These are phyloP conservation scores for Gephyroberyx darwinii DNA, from an alignment of 2,797 vertebrate species.

Conservation along the genomic window DNA sequence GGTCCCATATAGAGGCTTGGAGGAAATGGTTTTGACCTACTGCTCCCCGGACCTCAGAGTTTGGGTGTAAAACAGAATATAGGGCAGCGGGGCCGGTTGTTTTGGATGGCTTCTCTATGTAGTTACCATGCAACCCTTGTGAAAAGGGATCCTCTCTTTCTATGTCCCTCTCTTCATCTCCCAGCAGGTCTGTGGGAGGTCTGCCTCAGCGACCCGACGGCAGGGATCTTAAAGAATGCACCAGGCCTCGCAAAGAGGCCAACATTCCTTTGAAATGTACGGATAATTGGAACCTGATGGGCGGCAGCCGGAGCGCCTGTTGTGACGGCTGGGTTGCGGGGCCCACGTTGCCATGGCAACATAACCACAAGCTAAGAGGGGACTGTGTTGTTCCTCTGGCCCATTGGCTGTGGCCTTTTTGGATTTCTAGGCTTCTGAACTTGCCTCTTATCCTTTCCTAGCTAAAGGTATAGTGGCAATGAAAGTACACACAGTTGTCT, in stretches of 20 bases:
- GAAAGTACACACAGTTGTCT: constrained; percentile 6
- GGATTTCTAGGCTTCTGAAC: constrained; percentile 45
- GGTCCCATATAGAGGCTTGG: constrained; percentile 63
- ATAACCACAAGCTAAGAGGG: constrained; percentile 67
- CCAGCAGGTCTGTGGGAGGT: constrained; percentile 76
- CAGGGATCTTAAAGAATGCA: constrained; percentile 71
- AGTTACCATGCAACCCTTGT: constrained; percentile 32
- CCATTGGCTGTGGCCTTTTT: constrained; percentile 33
- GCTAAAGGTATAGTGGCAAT: constrained; percentile 37
- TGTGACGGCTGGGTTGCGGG: constrained; percentile 76
- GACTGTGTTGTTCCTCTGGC: constrained; percentile 45
- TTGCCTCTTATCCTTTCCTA: constrained; percentile 21
- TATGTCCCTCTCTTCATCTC: constrained; percentile 13
- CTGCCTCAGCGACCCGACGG: constrained; percentile 64
- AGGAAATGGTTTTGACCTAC: constrained; percentile 76
- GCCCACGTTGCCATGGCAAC: constrained; percentile 62
- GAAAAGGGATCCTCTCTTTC: constrained; percentile 57
- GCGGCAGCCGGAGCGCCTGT: constrained; percentile 75
- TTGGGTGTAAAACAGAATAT: constrained; percentile 67
- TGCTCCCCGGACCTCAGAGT: constrained; percentile 62
- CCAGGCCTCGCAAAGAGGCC: constrained; percentile 72
- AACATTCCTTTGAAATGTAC: constrained; percentile 81
- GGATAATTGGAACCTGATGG: constrained; percentile 83
- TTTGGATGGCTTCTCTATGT: constrained; percentile 53
- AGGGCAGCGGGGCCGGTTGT: constrained; percentile 75